Evolutionary conservation across 2,113 vertebrate species (phyloP).

Genomic region (Catharus bicknelli): DNA sequence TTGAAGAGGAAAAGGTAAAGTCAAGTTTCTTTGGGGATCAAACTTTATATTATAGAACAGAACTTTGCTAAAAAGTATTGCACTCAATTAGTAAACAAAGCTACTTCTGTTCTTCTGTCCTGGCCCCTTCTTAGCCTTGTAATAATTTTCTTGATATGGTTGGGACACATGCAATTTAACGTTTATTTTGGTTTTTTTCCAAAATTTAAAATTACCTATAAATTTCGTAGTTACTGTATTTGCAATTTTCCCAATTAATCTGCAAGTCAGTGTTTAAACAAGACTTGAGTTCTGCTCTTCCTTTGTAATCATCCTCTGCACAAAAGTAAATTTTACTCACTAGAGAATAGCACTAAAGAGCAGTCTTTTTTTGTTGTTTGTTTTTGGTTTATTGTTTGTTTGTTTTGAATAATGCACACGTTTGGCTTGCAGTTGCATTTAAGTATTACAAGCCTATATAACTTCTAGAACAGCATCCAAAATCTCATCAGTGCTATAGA

Average conservation of each 20-base stretch:
- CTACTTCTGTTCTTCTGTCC: background rate
- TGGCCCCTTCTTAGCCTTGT: background rate
- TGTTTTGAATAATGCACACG: background rate
- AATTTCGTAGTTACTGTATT: background rate
- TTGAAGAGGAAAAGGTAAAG: background rate
- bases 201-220: background rate
- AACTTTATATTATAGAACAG: background rate
- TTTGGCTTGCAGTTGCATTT: background rate
- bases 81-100: background rate
- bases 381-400: background rate
- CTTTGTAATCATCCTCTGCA: background rate
- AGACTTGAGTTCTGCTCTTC: background rate
- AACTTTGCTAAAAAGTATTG: background rate
- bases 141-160: background rate
- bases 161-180: rapidly evolving
- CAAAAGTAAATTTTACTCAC: background rate
- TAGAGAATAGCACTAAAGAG: background rate
- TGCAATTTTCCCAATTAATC: background rate
- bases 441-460: background rate
- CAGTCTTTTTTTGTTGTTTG: background rate
- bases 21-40: background rate
- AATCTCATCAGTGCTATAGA: background rate
- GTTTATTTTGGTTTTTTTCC: too few relatives aligned
- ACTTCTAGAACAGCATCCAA: background rate
- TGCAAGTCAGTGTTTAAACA: background rate